A percentile compares a stretch with the other conserved stretches of the same genome.
Evolutionary conservation across 2,888 invertebrate species (phyloP).

Genomic region (Synergus laeviventris): DNA sequence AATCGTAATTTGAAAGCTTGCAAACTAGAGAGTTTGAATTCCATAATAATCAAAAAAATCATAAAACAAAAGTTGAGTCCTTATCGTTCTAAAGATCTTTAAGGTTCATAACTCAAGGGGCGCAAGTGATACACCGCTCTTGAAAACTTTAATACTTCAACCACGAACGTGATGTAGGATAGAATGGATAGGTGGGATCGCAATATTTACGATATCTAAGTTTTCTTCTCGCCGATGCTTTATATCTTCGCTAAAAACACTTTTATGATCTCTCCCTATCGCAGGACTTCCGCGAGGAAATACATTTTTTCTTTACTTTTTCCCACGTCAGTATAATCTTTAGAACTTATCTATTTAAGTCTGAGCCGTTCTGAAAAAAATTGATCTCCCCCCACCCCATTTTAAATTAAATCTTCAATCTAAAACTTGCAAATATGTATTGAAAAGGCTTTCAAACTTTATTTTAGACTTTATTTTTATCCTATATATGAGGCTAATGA

Average conservation of each 20-base stretch:
- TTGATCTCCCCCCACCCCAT: background rate
- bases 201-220: conserved; percentile 37
- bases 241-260: conserved; percentile 2
- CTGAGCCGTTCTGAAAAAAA: background rate
- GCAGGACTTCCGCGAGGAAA: background rate
- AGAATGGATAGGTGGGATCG: conserved; percentile 18
- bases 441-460: too few relatives aligned
- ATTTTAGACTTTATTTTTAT: too few relatives aligned
- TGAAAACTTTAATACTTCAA: conserved; percentile 40
- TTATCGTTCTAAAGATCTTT: conserved; percentile 22
- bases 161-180: conserved; percentile 23
- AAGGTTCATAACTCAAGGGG: conserved; percentile 32
- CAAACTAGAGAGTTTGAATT: background rate
- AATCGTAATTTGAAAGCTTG: background rate
- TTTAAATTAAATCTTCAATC: too few relatives aligned
- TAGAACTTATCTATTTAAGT: background rate
- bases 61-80: conserved; percentile 25
- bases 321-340: background rate
- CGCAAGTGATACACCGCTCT: conserved; percentile 31
- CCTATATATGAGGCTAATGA: too few relatives aligned
- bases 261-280: conserved; percentile 26
- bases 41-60: background rate
- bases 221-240: conserved; percentile 30
- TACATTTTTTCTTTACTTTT: background rate
- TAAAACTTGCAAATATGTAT: too few relatives aligned